A percentile compares a stretch with the other conserved stretches of the same genome.
Evolutionary conservation across 1,140 invertebrate species (phyloP).

Genomic region (Anoplolepis gracilipes): DNA sequence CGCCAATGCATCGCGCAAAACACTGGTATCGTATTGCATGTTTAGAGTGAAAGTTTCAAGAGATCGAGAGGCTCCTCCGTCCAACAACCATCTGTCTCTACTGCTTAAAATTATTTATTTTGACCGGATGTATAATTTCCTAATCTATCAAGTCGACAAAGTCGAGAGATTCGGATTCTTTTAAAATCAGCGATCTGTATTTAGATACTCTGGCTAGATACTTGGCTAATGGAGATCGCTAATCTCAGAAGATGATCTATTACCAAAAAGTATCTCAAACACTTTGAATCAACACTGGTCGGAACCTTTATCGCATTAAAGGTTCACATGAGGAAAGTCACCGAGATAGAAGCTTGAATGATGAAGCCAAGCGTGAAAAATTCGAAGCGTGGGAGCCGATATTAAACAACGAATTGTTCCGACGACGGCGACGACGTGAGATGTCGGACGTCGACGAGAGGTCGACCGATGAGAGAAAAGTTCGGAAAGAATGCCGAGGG

Average conservation of each 20-base stretch:
- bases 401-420: conserved; percentile 8
- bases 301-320: neutral
- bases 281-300: neutral
- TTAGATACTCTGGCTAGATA: neutral
- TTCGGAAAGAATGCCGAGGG: neutral
- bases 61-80: conserved; percentile 32
- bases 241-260: neutral
- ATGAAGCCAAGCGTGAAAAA: conserved; percentile 32
- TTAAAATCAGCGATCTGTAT: neutral
- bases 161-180: neutral
- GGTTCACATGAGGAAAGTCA: conserved; percentile 22
- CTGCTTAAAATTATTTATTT: conserved; percentile 46
- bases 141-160: conserved; percentile 8
- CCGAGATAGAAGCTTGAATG: neutral
- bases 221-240: neutral
- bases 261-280: neutral
- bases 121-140: neutral
- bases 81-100: conserved; percentile 34
- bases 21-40: conserved; percentile 41
- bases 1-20: conserved; percentile 23
- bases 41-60: conserved; percentile 66
- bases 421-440: neutral
- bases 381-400: neutral
- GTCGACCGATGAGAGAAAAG: neutral
- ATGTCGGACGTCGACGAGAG: neutral